These are phyloP conservation scores for Paramacrobiotus metropolitanus DNA, from an alignment of 1,140 invertebrate species.

Conservation along the genomic window DNA sequence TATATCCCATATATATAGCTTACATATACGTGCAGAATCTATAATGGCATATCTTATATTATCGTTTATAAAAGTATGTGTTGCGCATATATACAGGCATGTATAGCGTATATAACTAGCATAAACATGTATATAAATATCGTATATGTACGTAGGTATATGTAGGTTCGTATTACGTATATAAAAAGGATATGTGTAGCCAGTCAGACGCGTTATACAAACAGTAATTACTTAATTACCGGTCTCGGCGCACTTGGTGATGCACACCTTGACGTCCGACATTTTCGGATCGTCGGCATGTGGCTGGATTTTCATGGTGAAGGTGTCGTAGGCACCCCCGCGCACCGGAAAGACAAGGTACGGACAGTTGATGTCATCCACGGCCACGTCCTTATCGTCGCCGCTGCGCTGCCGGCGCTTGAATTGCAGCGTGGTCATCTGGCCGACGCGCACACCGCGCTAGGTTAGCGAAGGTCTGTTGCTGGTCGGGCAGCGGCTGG, in stretches of 20 bases:
- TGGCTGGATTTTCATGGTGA: conserved; percentile 12
- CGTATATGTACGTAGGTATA: no score
- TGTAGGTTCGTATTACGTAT: no score
- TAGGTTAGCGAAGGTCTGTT: not conserved
- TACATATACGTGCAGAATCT: no score
- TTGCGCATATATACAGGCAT: no score
- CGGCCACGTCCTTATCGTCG: conserved; percentile 16
- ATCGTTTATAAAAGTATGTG: no score
- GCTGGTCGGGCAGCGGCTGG: not conserved
- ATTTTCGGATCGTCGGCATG: not conserved
- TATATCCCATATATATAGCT: no score
- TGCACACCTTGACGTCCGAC: not conserved
- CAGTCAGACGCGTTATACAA: no score
- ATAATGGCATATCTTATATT: no score
- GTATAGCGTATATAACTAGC: no score
- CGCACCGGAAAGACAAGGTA: conserved; percentile 19
- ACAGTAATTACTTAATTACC: no score
- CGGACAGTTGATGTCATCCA: conserved; percentile 15
- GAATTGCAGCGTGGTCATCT: conserved; percentile 16
- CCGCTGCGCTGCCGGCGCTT: conserved; percentile 17
- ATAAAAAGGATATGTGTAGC: no score
- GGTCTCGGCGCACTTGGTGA: not conserved
- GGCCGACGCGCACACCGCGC: not conserved
- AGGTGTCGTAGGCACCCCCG: conserved; percentile 14
- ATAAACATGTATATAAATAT: no score